Evolutionary conservation across 2,113 vertebrate genomes (phyloP).

Genomic region (Salvelinus sp.): DNA sequence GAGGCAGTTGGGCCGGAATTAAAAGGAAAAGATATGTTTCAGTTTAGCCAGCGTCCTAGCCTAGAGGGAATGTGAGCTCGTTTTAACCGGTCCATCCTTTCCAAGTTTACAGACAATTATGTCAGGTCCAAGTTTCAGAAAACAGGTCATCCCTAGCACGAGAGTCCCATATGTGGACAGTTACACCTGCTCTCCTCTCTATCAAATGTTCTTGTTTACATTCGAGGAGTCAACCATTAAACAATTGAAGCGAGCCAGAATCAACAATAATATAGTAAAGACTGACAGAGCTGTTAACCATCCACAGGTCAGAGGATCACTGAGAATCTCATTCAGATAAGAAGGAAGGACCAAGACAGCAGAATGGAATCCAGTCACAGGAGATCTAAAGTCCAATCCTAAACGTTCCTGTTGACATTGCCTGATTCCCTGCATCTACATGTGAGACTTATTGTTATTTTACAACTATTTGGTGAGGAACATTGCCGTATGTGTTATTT

Average conservation of each 20-base stretch:
- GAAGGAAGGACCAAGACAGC: too few relatives aligned
- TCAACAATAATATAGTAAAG: not conserved
- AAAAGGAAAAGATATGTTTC: constrained; percentile 32
- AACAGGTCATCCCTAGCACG: not conserved
- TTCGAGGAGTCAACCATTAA: not conserved
- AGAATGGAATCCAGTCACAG: not conserved
- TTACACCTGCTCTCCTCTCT: not conserved
- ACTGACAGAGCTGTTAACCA: too few relatives aligned
- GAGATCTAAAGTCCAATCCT: not conserved
- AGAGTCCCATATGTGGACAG: not conserved
- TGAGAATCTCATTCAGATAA: too few relatives aligned
- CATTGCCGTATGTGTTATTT: too few relatives aligned
- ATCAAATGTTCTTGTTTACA: not conserved
- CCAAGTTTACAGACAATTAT: constrained; percentile 28
- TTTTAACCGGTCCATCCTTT: constrained; percentile 12
- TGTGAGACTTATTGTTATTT: too few relatives aligned
- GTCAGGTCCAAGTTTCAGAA: constrained; percentile 40
- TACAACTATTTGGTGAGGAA: too few relatives aligned
- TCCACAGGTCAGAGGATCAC: too few relatives aligned
- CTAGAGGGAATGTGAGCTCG: constrained; percentile 18
- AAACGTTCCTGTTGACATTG: not conserved
- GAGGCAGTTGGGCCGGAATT: constrained; percentile 31
- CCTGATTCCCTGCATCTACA: too few relatives aligned
- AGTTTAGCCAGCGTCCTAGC: not conserved
- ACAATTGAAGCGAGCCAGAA: not conserved